Evolutionary conservation across 2,888 invertebrate genomes (phyloP), one percentile per base, ranked within the genome.

Genomic region (Sycophila texana): DNA sequence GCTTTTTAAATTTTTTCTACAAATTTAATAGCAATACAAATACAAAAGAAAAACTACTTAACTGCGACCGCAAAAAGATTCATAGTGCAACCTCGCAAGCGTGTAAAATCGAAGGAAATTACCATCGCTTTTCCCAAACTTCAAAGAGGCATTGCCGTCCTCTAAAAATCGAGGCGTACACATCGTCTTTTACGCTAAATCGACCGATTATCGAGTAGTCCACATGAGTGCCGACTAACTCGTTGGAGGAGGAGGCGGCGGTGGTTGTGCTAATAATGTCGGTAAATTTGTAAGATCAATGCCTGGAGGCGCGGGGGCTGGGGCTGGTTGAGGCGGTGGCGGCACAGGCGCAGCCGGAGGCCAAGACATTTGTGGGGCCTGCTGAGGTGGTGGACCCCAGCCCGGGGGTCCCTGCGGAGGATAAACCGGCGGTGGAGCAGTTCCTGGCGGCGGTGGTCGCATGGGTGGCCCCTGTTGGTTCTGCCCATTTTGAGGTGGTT

Each of bases 191-290:
- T 58, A n/a, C 18, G 22, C 47, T 39, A 39, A 39, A 39, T 39
- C 39, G 39, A 5, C 0, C 39, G 39, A 39, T 39, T 39, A 39
- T 10, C 10, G 39, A 39, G 10, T 7, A 39, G 39, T 39, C 39
- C 39, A 39, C 7, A 7, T 10, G 10, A 39, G 7, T 10, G 39
- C 14, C 47, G 57, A 81, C 86, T 90, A 90, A 88, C 90, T 90
- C 30, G 90, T 89, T 4, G 90, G 90, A 1, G 93, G 93, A 0
- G 95, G 95, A 3, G 95, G 95, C 16, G 95, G 95, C 5, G 95
- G 95, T 3, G 95, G 95, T 47, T 94, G 94, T 66, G 94, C 92
- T 66, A 94, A 86, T 68, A 95, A 86, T 66, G 91, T 92, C 2
- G 92, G 93, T 61, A 93, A 88, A 55, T 91, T 91, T 70, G 91